Evolutionary conservation across 2,888 invertebrate species (phyloP).

Genomic region (Leptinotarsa haldemani): DNA sequence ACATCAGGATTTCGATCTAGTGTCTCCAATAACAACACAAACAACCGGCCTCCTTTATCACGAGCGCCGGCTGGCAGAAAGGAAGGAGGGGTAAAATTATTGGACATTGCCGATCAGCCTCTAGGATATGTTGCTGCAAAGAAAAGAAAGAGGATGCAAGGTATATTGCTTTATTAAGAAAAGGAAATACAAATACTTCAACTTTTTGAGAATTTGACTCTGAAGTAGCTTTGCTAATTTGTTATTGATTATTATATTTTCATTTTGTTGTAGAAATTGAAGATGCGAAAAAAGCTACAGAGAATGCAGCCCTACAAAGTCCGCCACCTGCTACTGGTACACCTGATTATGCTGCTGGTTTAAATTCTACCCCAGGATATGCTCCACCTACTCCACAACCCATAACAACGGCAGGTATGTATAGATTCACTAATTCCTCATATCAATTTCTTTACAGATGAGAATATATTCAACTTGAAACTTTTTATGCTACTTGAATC

Average conservation of each 20-base stretch:
- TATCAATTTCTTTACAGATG: background rate
- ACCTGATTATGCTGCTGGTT: conserved; percentile 87
- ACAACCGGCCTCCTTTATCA: conserved; percentile 70
- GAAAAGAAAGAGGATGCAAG: conserved; percentile 86
- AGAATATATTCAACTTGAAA: too few species aligned
- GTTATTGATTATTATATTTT: too few species aligned
- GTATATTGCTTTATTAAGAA: conserved; percentile 60
- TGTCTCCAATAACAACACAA: conserved; percentile 66
- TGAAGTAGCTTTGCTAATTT: too few species aligned
- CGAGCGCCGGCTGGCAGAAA: conserved; percentile 77
- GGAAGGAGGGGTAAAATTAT: conserved; percentile 93
- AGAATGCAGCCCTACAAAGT: conserved; percentile 64
- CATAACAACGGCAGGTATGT: conserved; percentile 50
- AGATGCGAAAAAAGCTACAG: conserved; percentile 74
- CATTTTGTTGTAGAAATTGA: conserved; percentile 69
- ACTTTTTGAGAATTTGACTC: too few species aligned
- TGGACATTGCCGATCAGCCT: conserved; percentile 95
- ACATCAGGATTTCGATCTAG: conserved; percentile 74
- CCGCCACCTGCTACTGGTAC: conserved; percentile 66
- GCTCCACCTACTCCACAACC: conserved; percentile 64
- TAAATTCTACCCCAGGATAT: conserved; percentile 71
- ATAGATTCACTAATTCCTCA: background rate
- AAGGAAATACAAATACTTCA: too few species aligned
- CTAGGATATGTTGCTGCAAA: conserved; percentile 86
- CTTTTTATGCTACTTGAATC: too few species aligned